These are phyloP conservation scores for Tetrax tetrax DNA, from an alignment of 2,113 vertebrate species.

Conservation along the genomic window DNA sequence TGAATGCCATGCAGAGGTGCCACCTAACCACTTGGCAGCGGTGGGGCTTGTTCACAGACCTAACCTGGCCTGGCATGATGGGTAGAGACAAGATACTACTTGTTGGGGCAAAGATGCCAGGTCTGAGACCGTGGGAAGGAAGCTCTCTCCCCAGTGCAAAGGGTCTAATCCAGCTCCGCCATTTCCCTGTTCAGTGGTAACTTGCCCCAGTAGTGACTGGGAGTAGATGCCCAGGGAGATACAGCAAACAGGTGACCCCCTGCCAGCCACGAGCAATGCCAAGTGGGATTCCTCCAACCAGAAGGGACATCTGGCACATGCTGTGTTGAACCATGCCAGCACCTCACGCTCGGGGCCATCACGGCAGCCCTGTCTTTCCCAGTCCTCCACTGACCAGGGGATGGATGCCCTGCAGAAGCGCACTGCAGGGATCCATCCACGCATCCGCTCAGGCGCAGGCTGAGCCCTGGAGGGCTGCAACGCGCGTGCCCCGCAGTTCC, in stretches of 20 bases:
- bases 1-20: fast-evolving
- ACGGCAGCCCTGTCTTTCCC: neutral
- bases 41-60: neutral
- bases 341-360: fast-evolving
- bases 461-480: neutral
- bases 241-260: neutral
- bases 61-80: neutral
- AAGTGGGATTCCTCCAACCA: neutral
- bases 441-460: neutral
- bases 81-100: conserved; percentile 13
- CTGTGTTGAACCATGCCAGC: neutral
- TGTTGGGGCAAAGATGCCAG: neutral
- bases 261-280: neutral
- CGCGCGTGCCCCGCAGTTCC: fast-evolving
- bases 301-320: fast-evolving
- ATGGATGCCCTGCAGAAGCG: neutral
- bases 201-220: neutral
- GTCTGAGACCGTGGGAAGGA: conserved; percentile 4
- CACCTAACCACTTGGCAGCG: neutral
- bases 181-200: neutral
- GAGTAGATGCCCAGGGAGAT: neutral
- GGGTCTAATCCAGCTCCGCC: neutral
- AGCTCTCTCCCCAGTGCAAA: neutral
- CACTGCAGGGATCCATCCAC: neutral
- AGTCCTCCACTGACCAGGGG: neutral